These are phyloP conservation scores for Lithobates pipiens DNA, from an alignment of 2,797 vertebrate genomes.

Conservation along the genomic window DNA sequence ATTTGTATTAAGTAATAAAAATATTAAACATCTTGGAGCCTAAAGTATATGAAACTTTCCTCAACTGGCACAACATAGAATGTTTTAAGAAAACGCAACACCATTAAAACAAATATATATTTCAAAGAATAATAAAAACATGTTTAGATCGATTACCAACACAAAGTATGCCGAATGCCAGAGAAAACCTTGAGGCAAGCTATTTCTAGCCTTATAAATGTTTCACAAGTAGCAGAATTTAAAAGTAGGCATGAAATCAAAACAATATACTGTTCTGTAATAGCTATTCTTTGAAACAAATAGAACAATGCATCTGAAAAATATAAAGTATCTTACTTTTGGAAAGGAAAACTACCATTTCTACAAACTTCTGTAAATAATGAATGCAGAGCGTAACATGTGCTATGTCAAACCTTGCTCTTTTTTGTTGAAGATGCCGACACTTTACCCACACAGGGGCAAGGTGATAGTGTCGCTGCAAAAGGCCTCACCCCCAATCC, in stretches of 20 bases:
- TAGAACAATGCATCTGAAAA: not conserved
- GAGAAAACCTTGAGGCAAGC: conserved; percentile 5
- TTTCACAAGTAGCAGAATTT: not conserved
- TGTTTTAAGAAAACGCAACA: not conserved
- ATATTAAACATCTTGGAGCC: not conserved
- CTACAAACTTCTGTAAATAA: not conserved
- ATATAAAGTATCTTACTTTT: not conserved
- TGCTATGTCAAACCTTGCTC: no score
- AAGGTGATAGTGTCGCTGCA: no score
- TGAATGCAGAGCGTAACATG: not conserved
- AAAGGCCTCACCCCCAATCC: no score
- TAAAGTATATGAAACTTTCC: not conserved
- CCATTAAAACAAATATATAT: not conserved
- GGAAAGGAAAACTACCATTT: not conserved
- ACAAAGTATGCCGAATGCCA: not conserved
- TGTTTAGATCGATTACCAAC: not conserved
- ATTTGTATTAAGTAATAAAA: not conserved
- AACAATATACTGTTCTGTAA: conserved; percentile 14
- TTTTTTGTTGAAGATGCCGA: no score
- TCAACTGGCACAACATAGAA: not conserved
- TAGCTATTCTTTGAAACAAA: not conserved
- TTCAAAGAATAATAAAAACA: not conserved
- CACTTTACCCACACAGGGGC: no score
- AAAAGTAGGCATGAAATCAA: conserved; percentile 18
- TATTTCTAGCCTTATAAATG: conserved; percentile 5